phyloP scores from a whole-genome alignment of 2,113 vertebrate genomes.

The Nesogale talazaci region DNA sequence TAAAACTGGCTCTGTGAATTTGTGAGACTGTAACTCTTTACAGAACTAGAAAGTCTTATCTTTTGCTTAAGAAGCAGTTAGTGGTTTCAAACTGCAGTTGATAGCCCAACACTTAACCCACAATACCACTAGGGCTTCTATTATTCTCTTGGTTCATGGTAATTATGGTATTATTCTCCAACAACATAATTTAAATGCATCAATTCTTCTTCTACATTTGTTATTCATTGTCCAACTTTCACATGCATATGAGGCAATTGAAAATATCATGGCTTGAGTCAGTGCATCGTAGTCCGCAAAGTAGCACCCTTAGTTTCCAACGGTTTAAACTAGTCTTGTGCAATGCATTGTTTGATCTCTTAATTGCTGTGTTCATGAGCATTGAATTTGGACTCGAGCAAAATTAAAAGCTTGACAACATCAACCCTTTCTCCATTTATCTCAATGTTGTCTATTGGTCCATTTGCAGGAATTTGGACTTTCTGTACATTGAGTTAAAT shows the following conservation, averaged over 20 bases:
- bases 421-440: not conserved
- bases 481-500: not conserved
- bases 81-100: no score
- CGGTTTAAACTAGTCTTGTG: not conserved
- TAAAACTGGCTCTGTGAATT: no score
- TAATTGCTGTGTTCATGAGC: not conserved
- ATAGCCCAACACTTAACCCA: no score
- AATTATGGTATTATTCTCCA: not conserved
- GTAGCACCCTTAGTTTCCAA: not conserved
- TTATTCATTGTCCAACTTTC: not conserved
- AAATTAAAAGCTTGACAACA: not conserved
- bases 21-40: no score
- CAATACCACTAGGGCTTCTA: no score
- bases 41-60: no score
- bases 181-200: not conserved
- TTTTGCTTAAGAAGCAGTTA: no score
- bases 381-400: not conserved
- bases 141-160: no score
- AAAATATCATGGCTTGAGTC: not conserved
- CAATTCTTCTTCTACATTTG: not conserved
- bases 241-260: not conserved
- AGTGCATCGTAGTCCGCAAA: not conserved
- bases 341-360: not conserved
- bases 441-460: not conserved
- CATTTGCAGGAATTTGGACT: not conserved